Conservation (phyloP, 2,113 vertebrate species). For the Himantopus leucocephalus region DNA sequence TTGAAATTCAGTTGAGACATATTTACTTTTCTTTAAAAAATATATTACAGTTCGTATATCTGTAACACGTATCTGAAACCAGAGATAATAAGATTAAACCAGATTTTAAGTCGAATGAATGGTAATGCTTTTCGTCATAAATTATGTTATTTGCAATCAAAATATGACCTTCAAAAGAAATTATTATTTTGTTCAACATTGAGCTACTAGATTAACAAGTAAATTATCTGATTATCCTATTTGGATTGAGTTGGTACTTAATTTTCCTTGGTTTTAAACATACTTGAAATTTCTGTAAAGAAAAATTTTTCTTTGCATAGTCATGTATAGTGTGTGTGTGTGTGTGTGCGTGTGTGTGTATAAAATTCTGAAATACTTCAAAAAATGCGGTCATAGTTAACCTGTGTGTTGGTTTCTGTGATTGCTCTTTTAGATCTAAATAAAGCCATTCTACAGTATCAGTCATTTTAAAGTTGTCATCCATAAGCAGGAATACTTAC, state of each 20-base stretch:
- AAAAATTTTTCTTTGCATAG: background rate
- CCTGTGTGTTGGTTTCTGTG: background rate
- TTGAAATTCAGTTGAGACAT: background rate
- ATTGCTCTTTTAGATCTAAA: background rate
- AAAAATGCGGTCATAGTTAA: background rate
- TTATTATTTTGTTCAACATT: background rate
- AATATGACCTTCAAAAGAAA: background rate
- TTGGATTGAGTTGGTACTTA: background rate
- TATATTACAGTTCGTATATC: background rate
- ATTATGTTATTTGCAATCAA: background rate
- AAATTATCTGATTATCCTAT: background rate
- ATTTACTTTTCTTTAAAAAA: background rate
- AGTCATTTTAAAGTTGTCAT: background rate
- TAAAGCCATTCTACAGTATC: background rate
- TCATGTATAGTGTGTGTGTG: background rate
- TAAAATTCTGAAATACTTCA: background rate
- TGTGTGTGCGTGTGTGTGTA: background rate
- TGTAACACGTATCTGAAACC: background rate
- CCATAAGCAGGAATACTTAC: background rate
- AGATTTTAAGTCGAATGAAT: background rate
- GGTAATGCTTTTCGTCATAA: background rate
- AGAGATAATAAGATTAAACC: background rate
- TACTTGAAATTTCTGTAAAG: background rate
- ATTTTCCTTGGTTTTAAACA: background rate
- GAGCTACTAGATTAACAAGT: background rate